Percentiles rank a stretch among this genome's conserved stretches.
Conservation (phyloP, 2,888 invertebrate genomes). For the Hipparchia sbordonii region DNA sequence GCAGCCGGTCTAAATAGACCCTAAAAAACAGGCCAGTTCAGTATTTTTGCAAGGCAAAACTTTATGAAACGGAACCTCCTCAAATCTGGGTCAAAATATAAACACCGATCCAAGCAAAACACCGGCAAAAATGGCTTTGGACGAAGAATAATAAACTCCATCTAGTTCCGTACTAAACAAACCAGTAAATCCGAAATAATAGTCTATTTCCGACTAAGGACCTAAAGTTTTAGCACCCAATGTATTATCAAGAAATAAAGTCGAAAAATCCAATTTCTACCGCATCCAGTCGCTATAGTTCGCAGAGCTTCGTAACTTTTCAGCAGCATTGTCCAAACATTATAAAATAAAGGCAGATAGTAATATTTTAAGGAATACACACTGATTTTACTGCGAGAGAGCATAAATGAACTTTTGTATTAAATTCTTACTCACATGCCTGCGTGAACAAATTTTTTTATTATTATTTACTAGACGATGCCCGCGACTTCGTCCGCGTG, state of each 20-base stretch:
- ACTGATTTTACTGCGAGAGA: not conserved
- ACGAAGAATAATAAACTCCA: slow-evolving; percentile 19
- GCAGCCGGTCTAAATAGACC: too few species aligned
- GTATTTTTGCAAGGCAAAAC: slow-evolving; percentile 2
- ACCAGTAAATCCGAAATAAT: slow-evolving; percentile 25
- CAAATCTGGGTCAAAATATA: slow-evolving; percentile 16
- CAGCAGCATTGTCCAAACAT: slow-evolving; percentile 28
- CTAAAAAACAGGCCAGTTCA: not conserved
- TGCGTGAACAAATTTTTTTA: too few species aligned
- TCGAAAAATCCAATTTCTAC: slow-evolving; percentile 25
- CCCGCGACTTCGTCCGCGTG: too few species aligned
- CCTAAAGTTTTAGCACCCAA: slow-evolving; percentile 32
- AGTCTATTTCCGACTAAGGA: slow-evolving; percentile 21
- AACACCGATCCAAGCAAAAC: slow-evolving; percentile 8
- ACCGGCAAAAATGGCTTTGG: slow-evolving; percentile 14
- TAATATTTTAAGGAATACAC: slow-evolving; percentile 31
- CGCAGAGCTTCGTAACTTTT: slow-evolving; percentile 27
- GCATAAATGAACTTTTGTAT: not conserved
- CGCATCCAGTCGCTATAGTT: slow-evolving; percentile 24
- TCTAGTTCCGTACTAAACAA: slow-evolving; percentile 19
- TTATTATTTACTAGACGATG: too few species aligned
- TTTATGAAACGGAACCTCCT: not conserved
- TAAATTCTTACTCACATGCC: not conserved
- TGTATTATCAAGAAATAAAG: slow-evolving; percentile 29
- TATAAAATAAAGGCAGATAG: slow-evolving; percentile 33